phyloP scores from a whole-genome alignment of 2,113 vertebrate species.

The Silurus meridionalis region DNA sequence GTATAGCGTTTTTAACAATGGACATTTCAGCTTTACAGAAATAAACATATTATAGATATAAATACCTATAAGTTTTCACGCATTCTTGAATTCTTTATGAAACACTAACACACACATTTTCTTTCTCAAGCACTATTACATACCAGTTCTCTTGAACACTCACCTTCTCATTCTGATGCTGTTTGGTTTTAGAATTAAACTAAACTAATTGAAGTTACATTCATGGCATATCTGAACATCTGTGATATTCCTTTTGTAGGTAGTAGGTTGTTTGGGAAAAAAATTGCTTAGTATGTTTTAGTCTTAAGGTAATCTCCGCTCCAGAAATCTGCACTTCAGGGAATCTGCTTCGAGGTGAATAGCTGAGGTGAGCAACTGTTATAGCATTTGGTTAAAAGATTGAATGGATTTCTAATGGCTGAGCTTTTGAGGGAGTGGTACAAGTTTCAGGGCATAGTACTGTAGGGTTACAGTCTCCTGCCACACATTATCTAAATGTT shows the following conservation, averaged over 20 bases:
- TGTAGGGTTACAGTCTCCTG: constrained; percentile 53
- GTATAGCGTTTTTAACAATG: too few relatives aligned
- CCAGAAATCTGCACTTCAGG: constrained; percentile 53
- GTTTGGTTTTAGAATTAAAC: neutral
- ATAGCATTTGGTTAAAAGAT: constrained; percentile 49
- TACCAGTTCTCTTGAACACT: neutral
- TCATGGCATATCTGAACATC: neutral
- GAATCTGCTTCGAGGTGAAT: constrained; percentile 9
- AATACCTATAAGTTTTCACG: neutral
- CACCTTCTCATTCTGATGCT: neutral
- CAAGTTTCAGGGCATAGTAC: constrained; percentile 58
- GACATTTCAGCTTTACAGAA: too few relatives aligned
- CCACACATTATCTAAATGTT: constrained; percentile 31
- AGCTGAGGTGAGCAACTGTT: constrained; percentile 22
- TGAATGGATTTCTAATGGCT: too few relatives aligned
- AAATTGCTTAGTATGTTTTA: constrained; percentile 14
- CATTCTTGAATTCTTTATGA: neutral
- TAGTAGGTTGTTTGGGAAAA: constrained; percentile 42
- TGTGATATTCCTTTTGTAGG: neutral
- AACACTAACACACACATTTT: neutral
- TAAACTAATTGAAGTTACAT: neutral
- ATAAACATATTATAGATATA: too few relatives aligned
- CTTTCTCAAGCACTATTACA: neutral
- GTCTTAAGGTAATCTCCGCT: constrained; percentile 57
- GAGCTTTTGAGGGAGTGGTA: constrained; percentile 56